phyloP scores from a whole-genome alignment of 2,113 vertebrate genomes.

The Triplophysa rosa region DNA sequence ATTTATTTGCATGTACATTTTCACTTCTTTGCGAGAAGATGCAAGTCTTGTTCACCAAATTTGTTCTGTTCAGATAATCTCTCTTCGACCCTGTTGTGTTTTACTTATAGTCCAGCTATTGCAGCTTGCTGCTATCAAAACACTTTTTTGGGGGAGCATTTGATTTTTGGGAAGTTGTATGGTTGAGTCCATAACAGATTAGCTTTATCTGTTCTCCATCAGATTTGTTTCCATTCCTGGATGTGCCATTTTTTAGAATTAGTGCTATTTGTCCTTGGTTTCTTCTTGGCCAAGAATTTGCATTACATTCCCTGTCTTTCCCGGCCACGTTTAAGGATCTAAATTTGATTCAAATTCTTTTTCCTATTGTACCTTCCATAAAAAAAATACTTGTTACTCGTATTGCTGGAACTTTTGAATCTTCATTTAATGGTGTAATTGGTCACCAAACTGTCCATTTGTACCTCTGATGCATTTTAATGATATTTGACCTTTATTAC shows the following conservation, averaged over 20 bases:
- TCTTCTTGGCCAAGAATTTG: constrained; percentile 32
- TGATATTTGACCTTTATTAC: background rate
- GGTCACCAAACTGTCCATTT: constrained; percentile 27
- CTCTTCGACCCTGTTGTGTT: constrained; percentile 2
- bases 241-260: background rate
- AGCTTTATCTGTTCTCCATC: constrained; percentile 14
- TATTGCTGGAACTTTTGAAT: constrained; percentile 10
- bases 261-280: constrained; percentile 23
- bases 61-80: constrained; percentile 24
- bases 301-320: constrained; percentile 38
- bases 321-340: constrained; percentile 40
- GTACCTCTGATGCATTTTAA: constrained; percentile 13
- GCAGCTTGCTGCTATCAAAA: constrained; percentile 5
- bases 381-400: constrained; percentile 12
- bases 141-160: background rate
- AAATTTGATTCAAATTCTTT: constrained; percentile 19
- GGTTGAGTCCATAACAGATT: background rate
- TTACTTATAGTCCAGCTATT: constrained; percentile 17
- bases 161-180: background rate
- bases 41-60: constrained; percentile 4
- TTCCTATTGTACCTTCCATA: constrained; percentile 13
- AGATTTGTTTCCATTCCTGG: constrained; percentile 18
- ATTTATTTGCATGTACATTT: background rate
- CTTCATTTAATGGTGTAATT: constrained; percentile 40
- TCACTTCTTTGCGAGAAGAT: constrained; percentile 26